phyloP scores from a whole-genome alignment of 1,140 invertebrate species.

The Anastrepha ludens region DNA sequence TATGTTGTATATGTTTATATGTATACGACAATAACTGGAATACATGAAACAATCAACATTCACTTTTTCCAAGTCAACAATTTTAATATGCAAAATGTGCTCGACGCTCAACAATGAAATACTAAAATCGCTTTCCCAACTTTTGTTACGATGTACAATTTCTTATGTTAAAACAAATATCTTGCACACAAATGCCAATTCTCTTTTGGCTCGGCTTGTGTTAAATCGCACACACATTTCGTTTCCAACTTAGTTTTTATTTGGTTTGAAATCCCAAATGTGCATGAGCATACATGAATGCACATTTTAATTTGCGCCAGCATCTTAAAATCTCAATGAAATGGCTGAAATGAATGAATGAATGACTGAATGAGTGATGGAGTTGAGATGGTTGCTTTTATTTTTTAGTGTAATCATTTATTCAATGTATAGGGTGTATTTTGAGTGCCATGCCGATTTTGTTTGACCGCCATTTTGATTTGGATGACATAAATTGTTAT shows the following conservation, averaged over 20 bases:
- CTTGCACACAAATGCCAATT: background rate
- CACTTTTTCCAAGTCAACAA: conserved; percentile 25
- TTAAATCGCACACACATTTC: background rate
- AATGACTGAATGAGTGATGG: background rate
- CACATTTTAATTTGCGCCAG: conserved; percentile 44
- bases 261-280: conserved; percentile 22
- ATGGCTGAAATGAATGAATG: background rate
- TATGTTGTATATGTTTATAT: background rate
- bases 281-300: conserved; percentile 38
- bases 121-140: conserved; percentile 12
- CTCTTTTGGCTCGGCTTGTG: background rate
- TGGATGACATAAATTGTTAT: too few species aligned
- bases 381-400: conserved; percentile 1
- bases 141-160: conserved; percentile 32
- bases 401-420: background rate
- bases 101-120: background rate
- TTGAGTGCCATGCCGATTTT: too few species aligned
- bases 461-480: too few species aligned
- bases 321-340: conserved; percentile 40
- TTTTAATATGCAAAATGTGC: conserved; percentile 35
- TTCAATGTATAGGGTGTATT: background rate
- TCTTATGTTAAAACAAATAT: conserved; percentile 41
- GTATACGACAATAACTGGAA: background rate
- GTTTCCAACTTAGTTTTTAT: conserved; percentile 16
- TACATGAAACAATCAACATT: conserved; percentile 27